Evolutionary conservation across 2,797 vertebrate species (phyloP).

Genomic region (Darevskia mixta): DNA sequence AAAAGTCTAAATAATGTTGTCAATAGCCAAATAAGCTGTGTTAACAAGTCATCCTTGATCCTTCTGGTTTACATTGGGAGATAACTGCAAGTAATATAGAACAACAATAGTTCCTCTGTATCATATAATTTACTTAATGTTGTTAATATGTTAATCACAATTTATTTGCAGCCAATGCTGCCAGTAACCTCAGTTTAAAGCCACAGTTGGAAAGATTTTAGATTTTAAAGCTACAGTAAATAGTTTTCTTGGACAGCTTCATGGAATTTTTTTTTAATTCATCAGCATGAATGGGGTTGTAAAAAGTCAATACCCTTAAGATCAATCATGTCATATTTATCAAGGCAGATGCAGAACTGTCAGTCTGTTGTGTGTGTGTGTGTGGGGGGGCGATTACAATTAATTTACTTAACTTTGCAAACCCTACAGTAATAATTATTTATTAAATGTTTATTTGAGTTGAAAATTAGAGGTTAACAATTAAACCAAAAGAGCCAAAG

Average conservation of each 20-base stretch:
- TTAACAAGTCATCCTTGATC: constrained; percentile 21
- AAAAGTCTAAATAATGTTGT: not conserved
- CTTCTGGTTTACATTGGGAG: not conserved
- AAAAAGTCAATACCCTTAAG: constrained; percentile 61
- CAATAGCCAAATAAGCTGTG: not conserved
- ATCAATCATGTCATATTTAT: constrained; percentile 47
- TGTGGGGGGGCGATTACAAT: constrained; percentile 45
- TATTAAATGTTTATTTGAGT: constrained; percentile 66
- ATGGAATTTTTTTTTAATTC: constrained; percentile 57
- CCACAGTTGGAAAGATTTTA: constrained; percentile 30
- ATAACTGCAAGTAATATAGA: not conserved
- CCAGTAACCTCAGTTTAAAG: constrained; percentile 28
- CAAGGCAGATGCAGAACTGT: constrained; percentile 43
- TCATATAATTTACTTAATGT: constrained; percentile 11
- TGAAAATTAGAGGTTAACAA: constrained; percentile 65
- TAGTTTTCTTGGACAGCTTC: constrained; percentile 40
- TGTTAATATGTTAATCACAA: constrained; percentile 30
- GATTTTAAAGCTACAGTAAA: constrained; percentile 44
- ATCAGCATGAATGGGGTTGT: constrained; percentile 41
- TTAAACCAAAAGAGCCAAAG: constrained; percentile 59
- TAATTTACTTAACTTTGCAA: constrained; percentile 62
- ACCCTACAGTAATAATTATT: constrained; percentile 62
- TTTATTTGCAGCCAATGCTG: constrained; percentile 49
- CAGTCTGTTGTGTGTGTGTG: constrained; percentile 9
- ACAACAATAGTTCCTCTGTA: not conserved